These are phyloP conservation scores for Sipha flava DNA, from an alignment of 1,140 invertebrate genomes.

Conservation along the genomic window DNA sequence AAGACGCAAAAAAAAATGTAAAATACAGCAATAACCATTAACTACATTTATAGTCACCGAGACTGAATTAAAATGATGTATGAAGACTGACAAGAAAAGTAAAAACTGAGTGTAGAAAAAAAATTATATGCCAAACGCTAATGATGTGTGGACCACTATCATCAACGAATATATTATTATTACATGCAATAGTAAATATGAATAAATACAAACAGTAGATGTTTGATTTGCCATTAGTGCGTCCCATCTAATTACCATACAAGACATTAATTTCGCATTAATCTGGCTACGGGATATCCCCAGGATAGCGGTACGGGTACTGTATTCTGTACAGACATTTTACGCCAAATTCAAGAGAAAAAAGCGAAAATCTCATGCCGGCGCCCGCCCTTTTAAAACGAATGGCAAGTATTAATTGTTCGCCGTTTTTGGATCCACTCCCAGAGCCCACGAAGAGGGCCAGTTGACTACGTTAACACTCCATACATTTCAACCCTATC, in stretches of 20 bases:
- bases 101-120: neutral
- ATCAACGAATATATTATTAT: neutral
- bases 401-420: conserved; percentile 27
- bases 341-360: neutral
- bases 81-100: neutral
- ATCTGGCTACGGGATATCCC: neutral
- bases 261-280: conserved; percentile 26
- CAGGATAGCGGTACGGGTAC: neutral
- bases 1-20: neutral
- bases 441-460: neutral
- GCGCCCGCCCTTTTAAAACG: neutral
- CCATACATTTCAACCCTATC: conserved; percentile 25
- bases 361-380: neutral
- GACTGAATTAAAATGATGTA: neutral
- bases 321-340: neutral
- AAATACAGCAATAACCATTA: neutral
- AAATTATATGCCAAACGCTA: neutral
- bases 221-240: conserved; percentile 26
- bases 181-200: neutral
- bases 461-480: conserved; percentile 11
- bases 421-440: conserved; percentile 18
- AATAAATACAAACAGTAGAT: neutral
- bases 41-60: neutral
- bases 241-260: conserved; percentile 22
- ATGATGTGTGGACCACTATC: neutral